Conservation (phyloP, 2,797 vertebrate genomes). For the Rhinophrynus dorsalis region DNA sequence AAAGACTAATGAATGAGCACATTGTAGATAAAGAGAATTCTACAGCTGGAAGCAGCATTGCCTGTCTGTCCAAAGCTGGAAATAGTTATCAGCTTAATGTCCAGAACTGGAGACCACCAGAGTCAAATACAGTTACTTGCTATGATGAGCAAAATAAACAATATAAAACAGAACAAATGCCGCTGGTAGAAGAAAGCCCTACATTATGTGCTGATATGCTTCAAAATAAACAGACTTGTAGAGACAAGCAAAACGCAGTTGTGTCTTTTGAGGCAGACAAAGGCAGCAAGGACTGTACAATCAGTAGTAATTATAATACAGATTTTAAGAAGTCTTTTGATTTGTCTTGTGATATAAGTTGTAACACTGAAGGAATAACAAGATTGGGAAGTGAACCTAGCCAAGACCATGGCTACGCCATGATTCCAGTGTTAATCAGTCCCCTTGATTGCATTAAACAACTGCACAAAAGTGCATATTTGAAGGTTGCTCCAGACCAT, state of each 20-base stretch:
- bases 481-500: not conserved
- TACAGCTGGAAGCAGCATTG: slow-evolving; percentile 56
- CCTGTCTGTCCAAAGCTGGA: slow-evolving; percentile 35
- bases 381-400: not conserved
- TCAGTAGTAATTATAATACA: not conserved
- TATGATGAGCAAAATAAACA: slow-evolving; percentile 46
- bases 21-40: slow-evolving; percentile 50
- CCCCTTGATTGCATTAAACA: slow-evolving; percentile 22
- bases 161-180: slow-evolving; percentile 47
- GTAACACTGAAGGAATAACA: not conserved
- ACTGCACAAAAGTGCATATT: slow-evolving; percentile 27
- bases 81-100: slow-evolving; percentile 28
- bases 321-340: not conserved
- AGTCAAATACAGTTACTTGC: slow-evolving; percentile 44
- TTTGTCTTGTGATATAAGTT: not conserved
- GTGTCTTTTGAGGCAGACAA: slow-evolving; percentile 1
- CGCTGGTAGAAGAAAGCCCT: slow-evolving; percentile 17
- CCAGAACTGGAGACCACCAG: slow-evolving; percentile 55
- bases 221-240: slow-evolving; percentile 31
- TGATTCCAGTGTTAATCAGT: not conserved
- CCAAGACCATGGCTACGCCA: not conserved
- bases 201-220: slow-evolving; percentile 14
- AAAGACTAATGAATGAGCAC: slow-evolving; percentile 52
- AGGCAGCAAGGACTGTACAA: not conserved
- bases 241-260: slow-evolving; percentile 36